phyloP scores from a whole-genome alignment of 1,140 invertebrate species.

The Chironomus tepperi region DNA sequence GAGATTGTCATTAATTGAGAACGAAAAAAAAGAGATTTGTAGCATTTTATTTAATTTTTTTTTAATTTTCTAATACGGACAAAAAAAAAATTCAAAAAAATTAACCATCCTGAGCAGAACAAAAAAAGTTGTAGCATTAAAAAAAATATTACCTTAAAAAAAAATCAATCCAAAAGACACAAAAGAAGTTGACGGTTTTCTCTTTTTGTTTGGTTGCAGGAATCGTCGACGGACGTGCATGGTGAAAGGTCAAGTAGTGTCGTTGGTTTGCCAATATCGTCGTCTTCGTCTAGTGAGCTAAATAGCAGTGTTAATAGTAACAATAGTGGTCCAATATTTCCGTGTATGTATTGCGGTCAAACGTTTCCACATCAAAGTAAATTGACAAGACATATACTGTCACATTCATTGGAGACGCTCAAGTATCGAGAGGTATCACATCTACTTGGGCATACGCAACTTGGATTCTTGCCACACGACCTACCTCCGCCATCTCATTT shows the following conservation, averaged over 20 bases:
- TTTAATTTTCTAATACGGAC: neutral
- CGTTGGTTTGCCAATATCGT: slow-evolving; percentile 29
- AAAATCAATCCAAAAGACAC: slow-evolving; percentile 35
- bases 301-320: slow-evolving; percentile 23
- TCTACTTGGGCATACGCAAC: slow-evolving; percentile 40
- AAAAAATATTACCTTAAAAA: neutral
- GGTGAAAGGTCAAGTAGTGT: slow-evolving; percentile 31
- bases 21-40: too few species aligned
- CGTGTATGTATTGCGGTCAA: slow-evolving; percentile 79
- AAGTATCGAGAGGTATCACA: slow-evolving; percentile 69
- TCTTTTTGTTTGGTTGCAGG: slow-evolving; percentile 83
- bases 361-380: slow-evolving; percentile 81
- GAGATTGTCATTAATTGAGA: too few species aligned
- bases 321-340: slow-evolving; percentile 47
- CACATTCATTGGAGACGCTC: slow-evolving; percentile 73
- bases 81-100: slow-evolving; percentile 22
- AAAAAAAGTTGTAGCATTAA: neutral
- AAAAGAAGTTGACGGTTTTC: slow-evolving; percentile 83
- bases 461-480: slow-evolving; percentile 33
- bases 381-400: slow-evolving; percentile 76
- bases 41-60: neutral
- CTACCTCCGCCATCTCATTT: slow-evolving; percentile 37
- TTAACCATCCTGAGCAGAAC: neutral
- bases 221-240: slow-evolving; percentile 60
- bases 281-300: slow-evolving; percentile 24